Evolutionary conservation across 2,113 vertebrate genomes (phyloP).

Genomic region (Leucosticte australis): DNA sequence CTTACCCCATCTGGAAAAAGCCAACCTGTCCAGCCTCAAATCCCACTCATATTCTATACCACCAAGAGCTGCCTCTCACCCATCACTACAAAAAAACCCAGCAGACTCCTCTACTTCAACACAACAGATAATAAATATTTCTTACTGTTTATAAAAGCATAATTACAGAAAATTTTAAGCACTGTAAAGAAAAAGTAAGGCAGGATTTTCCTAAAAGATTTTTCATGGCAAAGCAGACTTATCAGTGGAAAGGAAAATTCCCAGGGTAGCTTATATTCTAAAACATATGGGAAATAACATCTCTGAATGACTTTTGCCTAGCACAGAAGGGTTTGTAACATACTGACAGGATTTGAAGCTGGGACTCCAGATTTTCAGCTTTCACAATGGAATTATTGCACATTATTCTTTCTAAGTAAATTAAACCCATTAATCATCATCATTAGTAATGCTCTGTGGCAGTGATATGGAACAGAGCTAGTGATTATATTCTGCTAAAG

Average conservation of each 20-base stretch:
- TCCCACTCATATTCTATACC: too few relatives aligned
- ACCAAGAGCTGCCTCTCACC: too few relatives aligned
- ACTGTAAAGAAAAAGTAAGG: neutral
- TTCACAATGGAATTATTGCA: conserved; percentile 48
- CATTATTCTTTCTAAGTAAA: conserved; percentile 62
- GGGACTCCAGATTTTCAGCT: conserved; percentile 27
- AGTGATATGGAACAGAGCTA: conserved; percentile 29
- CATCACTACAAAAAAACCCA: too few relatives aligned
- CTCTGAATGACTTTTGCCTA: neutral
- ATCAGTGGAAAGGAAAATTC: neutral
- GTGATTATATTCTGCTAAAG: conserved; percentile 33
- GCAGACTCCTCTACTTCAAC: too few relatives aligned
- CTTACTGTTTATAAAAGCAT: neutral
- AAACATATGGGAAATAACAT: conserved; percentile 4
- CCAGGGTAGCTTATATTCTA: neutral
- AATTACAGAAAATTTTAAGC: neutral
- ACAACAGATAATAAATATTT: too few relatives aligned
- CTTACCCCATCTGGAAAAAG: neutral
- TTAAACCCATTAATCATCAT: conserved; percentile 72
- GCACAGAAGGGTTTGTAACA: conserved; percentile 6
- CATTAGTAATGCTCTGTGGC: conserved; percentile 58
- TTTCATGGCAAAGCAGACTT: neutral
- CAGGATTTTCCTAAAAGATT: neutral
- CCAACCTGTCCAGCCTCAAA: too few relatives aligned
- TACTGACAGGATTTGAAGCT: conserved; percentile 3